A percentile compares a stretch with the other conserved stretches of the same genome.
Evolutionary conservation across 2,888 invertebrate species (phyloP).

Genomic region (Platypus cylindrus): DNA sequence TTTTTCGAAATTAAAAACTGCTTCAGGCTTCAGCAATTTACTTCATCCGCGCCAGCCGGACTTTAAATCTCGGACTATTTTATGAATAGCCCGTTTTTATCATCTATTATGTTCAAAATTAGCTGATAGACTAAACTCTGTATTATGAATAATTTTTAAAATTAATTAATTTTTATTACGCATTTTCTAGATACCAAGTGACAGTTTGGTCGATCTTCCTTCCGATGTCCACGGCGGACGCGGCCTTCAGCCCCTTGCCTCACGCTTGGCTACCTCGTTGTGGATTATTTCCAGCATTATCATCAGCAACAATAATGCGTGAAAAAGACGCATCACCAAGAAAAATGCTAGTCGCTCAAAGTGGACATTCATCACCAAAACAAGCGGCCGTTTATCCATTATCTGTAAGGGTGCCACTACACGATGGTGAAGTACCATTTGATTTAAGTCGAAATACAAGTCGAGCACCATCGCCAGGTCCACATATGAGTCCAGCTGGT

Average conservation of each 20-base stretch:
- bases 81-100: too few species aligned
- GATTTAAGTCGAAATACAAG: slow-evolving; percentile 45
- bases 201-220: slow-evolving; percentile 19
- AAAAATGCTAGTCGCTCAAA: slow-evolving; percentile 57
- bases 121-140: too few species aligned
- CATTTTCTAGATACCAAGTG: too few species aligned
- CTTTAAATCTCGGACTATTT: too few species aligned
- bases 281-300: slow-evolving; percentile 38
- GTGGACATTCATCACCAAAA: slow-evolving; percentile 54
- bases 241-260: slow-evolving; percentile 27
- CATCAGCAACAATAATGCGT: slow-evolving; percentile 56
- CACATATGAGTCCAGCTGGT: slow-evolving; percentile 45
- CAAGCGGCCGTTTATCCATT: slow-evolving; percentile 62
- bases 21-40: too few species aligned
- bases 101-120: too few species aligned
- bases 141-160: too few species aligned
- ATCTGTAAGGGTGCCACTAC: slow-evolving; percentile 44
- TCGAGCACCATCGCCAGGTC: slow-evolving; percentile 35
- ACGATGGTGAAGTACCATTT: slow-evolving; percentile 48
- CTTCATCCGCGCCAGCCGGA: too few species aligned
- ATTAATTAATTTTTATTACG: too few species aligned
- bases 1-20: too few species aligned
- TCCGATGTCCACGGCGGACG: slow-evolving; percentile 64
- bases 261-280: slow-evolving; percentile 25
- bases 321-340: slow-evolving; percentile 87